Evolutionary conservation across 2,113 vertebrate genomes (phyloP).

Genomic region (Ptyas mucosa): DNA sequence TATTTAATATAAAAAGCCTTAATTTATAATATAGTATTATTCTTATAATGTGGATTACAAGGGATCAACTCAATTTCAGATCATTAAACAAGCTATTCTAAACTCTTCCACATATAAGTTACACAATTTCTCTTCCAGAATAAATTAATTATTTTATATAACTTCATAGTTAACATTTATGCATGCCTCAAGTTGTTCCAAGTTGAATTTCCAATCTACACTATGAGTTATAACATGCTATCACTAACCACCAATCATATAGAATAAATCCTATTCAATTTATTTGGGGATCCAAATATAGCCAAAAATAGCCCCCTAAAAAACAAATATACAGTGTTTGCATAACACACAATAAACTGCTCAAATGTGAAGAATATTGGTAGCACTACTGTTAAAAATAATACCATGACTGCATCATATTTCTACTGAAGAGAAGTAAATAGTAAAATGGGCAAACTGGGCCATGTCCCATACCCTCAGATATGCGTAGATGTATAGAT

Average conservation of each 20-base stretch:
- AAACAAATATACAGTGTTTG: slow-evolving; percentile 39
- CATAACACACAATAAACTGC: slow-evolving; percentile 52
- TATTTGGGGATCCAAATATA: slow-evolving; percentile 6
- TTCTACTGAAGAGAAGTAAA: slow-evolving; percentile 54
- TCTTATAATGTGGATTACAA: neutral
- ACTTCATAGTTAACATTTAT: slow-evolving; percentile 18
- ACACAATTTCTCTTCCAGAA: slow-evolving; percentile 26
- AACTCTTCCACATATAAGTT: slow-evolving; percentile 8
- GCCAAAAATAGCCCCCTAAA: neutral
- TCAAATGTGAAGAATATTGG: slow-evolving; percentile 47
- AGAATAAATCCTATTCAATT: slow-evolving; percentile 2
- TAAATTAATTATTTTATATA: slow-evolving; percentile 28
- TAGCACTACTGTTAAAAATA: slow-evolving; percentile 50
- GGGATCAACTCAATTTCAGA: neutral
- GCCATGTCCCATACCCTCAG: neutral
- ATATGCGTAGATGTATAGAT: neutral
- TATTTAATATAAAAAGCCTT: slow-evolving; percentile 8
- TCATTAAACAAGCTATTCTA: neutral
- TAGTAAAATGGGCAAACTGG: slow-evolving; percentile 20
- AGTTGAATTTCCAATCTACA: slow-evolving; percentile 1
- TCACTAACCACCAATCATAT: slow-evolving; percentile 55
- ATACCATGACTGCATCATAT: slow-evolving; percentile 40
- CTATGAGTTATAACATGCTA: slow-evolving; percentile 34
- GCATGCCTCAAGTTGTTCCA: neutral
- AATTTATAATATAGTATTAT: neutral